A percentile compares a stretch with the other conserved stretches of the same genome.
phyloP scores from a whole-genome alignment of 2,113 vertebrate genomes.

The Vidua macroura region DNA sequence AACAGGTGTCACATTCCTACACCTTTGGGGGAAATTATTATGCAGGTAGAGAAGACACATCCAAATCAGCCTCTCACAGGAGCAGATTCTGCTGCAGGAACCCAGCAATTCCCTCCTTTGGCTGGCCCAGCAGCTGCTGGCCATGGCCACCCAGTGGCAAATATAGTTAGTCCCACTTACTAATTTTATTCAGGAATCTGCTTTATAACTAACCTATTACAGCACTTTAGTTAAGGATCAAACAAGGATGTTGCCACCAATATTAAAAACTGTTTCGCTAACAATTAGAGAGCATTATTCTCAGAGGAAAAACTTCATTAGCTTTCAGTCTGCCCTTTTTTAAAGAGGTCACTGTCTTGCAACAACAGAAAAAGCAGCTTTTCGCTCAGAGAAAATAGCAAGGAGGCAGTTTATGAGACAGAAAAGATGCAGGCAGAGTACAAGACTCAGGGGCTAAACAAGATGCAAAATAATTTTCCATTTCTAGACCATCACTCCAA shows the following conservation, averaged over 20 bases:
- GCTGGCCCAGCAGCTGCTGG: not conserved
- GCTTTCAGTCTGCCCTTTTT: not conserved
- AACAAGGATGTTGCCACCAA: not conserved
- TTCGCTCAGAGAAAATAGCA: constrained; percentile 29
- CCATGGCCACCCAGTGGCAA: not conserved
- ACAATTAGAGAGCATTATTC: not conserved
- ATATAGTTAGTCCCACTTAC: not conserved
- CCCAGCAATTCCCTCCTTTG: not conserved
- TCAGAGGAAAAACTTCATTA: not conserved
- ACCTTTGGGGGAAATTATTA: not conserved
- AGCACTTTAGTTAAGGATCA: constrained; percentile 7
- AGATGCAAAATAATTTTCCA: not conserved
- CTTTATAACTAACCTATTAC: not conserved
- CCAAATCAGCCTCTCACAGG: not conserved
- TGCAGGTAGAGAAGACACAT: not conserved
- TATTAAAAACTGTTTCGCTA: not conserved
- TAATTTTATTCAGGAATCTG: not conserved
- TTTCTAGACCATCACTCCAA: not conserved
- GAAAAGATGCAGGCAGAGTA: not conserved
- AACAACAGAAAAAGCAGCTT: not conserved
- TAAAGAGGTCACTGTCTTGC: not conserved
- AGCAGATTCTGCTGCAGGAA: not conserved
- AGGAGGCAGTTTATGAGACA: not conserved
- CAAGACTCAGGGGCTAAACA: not conserved
- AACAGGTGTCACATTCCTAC: not conserved